phyloP scores from a whole-genome alignment of 1,140 invertebrate genomes.

The Microvelia longipes region DNA sequence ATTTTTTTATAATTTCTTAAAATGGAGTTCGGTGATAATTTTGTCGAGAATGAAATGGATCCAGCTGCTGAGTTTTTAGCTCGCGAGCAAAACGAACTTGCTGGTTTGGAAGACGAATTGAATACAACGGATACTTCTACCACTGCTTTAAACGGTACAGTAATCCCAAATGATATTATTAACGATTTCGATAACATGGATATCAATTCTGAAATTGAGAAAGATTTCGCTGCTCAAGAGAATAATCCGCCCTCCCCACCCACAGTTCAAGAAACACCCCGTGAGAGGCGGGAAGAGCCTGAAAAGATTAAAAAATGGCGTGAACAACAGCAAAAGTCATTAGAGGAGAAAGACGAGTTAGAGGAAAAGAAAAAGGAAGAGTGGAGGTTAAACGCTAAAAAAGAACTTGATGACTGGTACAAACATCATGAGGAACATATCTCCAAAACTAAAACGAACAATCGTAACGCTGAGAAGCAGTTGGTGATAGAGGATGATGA shows the following conservation, averaged over 20 bases:
- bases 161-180: not conserved
- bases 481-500: slow-evolving; percentile 65
- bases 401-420: slow-evolving; percentile 92
- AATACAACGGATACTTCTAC: slow-evolving; percentile 38
- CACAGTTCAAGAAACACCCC: not conserved
- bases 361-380: slow-evolving; percentile 79
- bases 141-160: slow-evolving; percentile 7
- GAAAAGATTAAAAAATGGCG: slow-evolving; percentile 87
- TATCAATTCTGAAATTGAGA: not conserved
- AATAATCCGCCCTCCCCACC: too few species aligned
- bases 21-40: slow-evolving; percentile 68
- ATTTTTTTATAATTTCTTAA: too few species aligned
- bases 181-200: not conserved
- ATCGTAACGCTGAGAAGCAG: slow-evolving; percentile 80
- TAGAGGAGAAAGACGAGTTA: slow-evolving; percentile 82
- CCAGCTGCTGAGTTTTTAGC: slow-evolving; percentile 87
- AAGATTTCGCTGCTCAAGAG: not conserved
- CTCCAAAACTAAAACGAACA: slow-evolving; percentile 81
- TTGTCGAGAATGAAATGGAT: slow-evolving; percentile 64
- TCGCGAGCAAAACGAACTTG: slow-evolving; percentile 75
- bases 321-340: slow-evolving; percentile 71
- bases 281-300: slow-evolving; percentile 53
- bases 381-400: slow-evolving; percentile 61
- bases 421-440: slow-evolving; percentile 83
- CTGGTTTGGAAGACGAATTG: slow-evolving; percentile 79